Evolutionary conservation across 2,797 vertebrate species (phyloP).

Genomic region (Melanotaenia boesemani): DNA sequence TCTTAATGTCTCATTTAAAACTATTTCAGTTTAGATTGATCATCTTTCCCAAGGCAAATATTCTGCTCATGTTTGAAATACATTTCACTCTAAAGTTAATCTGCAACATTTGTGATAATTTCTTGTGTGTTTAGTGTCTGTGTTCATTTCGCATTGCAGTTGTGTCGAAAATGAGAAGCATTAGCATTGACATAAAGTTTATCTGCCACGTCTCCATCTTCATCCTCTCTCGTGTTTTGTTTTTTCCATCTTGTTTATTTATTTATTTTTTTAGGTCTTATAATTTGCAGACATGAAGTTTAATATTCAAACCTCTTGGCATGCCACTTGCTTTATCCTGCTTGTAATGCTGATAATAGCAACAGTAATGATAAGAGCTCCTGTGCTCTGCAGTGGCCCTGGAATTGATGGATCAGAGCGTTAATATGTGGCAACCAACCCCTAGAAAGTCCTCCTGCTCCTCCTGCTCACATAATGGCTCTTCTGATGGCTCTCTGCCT

Average conservation of each 20-base stretch:
- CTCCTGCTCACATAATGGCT: constrained; percentile 94
- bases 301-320: constrained; percentile 4
- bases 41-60: constrained; percentile 5
- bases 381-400: constrained; percentile 84
- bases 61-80: constrained; percentile 16
- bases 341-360: constrained; percentile 16
- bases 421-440: constrained; percentile 92
- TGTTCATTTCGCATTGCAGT: constrained; percentile 43
- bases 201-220: constrained; percentile 17
- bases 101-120: constrained; percentile 13
- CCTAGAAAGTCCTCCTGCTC: constrained; percentile 94
- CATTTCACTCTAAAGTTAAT: constrained; percentile 23
- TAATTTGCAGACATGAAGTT: constrained; percentile 20
- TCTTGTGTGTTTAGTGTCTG: constrained; percentile 20
- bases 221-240: constrained; percentile 39
- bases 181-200: constrained; percentile 62
- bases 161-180: constrained; percentile 31
- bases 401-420: constrained; percentile 91
- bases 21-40: constrained; percentile 25
- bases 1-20: constrained; percentile 33
- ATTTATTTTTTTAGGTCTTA: not conserved
- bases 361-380: constrained; percentile 10
- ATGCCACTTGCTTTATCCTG: constrained; percentile 12
- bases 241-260: constrained; percentile 25
- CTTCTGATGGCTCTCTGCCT: constrained; percentile 86